A percentile compares a stretch with the other conserved stretches of the same genome.
phyloP scores from a whole-genome alignment of 2,113 vertebrate species.

The Stercorarius parasiticus region DNA sequence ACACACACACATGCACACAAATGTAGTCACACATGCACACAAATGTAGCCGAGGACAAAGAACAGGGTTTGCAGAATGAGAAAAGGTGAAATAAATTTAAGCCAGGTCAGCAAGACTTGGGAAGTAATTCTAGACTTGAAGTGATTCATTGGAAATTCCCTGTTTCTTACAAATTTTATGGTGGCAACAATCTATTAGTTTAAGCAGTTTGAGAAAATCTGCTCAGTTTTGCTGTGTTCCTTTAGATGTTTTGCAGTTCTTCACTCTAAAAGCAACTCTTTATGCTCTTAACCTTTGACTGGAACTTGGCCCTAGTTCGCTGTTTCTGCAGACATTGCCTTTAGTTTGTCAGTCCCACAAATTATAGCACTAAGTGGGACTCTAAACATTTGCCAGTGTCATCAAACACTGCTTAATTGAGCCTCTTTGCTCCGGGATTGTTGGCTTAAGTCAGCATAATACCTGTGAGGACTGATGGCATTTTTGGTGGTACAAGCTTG shows the following conservation, averaged over 20 bases:
- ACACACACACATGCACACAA: fast-evolving
- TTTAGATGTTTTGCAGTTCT: background rate
- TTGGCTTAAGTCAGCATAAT: background rate
- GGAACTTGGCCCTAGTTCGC: background rate
- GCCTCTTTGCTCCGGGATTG: background rate
- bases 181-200: background rate
- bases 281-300: background rate
- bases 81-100: background rate
- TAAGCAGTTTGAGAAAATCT: background rate
- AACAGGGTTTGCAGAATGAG: background rate
- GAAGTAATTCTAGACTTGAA: background rate
- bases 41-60: background rate
- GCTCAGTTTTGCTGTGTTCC: background rate
- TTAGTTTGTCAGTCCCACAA: background rate
- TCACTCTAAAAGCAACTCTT: background rate
- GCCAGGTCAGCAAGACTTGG: background rate
- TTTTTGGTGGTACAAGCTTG: background rate
- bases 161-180: background rate
- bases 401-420: background rate
- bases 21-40: fast-evolving
- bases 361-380: background rate
- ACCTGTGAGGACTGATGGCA: background rate
- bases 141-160: background rate
- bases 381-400: background rate
- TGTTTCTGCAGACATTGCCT: background rate